These are phyloP conservation scores for Thereva unica DNA, from an alignment of 2,888 invertebrate genomes.

Conservation along the genomic window DNA sequence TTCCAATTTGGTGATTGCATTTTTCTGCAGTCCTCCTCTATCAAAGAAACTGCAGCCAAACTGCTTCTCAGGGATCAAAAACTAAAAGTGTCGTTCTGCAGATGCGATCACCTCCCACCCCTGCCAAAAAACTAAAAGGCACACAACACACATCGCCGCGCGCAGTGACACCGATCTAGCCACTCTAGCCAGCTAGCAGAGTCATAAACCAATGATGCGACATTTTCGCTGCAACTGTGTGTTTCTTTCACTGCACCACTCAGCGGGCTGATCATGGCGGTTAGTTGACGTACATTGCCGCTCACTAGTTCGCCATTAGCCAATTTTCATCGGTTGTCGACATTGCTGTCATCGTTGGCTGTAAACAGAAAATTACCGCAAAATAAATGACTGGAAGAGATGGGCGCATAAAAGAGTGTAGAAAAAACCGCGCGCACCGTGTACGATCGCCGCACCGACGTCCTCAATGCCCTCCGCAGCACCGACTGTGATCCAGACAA, in stretches of 20 bases:
- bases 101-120: neutral
- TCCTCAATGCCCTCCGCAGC: constrained; percentile 1
- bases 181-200: constrained; percentile 3
- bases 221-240: neutral
- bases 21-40: constrained; percentile 14
- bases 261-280: neutral
- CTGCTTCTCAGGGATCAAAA: neutral
- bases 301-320: neutral
- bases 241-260: neutral
- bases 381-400: constrained; percentile 27
- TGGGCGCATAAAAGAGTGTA: constrained; percentile 12
- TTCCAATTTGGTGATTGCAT: constrained; percentile 5
- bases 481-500: neutral
- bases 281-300: neutral
- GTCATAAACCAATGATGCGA: constrained; percentile 16
- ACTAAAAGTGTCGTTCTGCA: neutral
- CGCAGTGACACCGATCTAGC: neutral
- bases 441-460: constrained; percentile 1
- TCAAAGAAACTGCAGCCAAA: constrained; percentile 8
- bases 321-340: constrained; percentile 25
- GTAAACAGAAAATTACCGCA: constrained; percentile 18
- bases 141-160: neutral
- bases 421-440: constrained; percentile 3
- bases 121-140: neutral
- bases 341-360: constrained; percentile 12